phyloP scores from a whole-genome alignment of 1,140 invertebrate species.

The Acromyrmex heyeri region DNA sequence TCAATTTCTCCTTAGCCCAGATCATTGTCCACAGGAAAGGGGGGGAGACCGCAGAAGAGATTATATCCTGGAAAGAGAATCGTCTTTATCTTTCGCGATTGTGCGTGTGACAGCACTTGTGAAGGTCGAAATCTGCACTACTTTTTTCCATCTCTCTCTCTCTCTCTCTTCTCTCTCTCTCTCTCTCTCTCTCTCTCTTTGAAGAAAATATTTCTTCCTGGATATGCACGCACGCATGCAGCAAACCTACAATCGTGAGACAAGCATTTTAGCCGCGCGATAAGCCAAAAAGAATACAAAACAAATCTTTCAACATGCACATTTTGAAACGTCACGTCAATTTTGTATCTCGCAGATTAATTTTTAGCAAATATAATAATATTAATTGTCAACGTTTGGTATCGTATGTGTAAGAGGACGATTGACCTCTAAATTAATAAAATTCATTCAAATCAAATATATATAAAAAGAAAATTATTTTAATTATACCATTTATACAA shows the following conservation, averaged over 20 bases:
- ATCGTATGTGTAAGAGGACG: neutral
- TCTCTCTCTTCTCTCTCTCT: neutral
- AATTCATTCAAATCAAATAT: neutral
- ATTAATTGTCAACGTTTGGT: neutral
- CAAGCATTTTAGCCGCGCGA: neutral
- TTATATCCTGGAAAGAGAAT: constrained; percentile 30
- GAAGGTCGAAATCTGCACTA: constrained; percentile 32
- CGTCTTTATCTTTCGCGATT: constrained; percentile 61
- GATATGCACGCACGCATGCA: neutral
- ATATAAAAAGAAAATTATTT: neutral
- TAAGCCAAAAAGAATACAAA: neutral
- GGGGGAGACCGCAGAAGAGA: constrained; percentile 50
- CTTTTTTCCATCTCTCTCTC: constrained; percentile 8
- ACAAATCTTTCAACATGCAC: neutral
- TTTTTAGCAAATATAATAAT: neutral
- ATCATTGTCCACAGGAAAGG: constrained; percentile 49
- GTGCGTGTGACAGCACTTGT: constrained; percentile 56
- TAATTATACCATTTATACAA: neutral
- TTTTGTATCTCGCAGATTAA: neutral
- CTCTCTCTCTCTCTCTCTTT: neutral
- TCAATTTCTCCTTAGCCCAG: constrained; percentile 59
- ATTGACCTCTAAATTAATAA: neutral
- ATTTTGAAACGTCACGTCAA: neutral
- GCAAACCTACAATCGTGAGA: neutral
- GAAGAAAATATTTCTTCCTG: constrained; percentile 27